phyloP scores from a whole-genome alignment of 1,140 invertebrate species.

The Uloborus diversus region DNA sequence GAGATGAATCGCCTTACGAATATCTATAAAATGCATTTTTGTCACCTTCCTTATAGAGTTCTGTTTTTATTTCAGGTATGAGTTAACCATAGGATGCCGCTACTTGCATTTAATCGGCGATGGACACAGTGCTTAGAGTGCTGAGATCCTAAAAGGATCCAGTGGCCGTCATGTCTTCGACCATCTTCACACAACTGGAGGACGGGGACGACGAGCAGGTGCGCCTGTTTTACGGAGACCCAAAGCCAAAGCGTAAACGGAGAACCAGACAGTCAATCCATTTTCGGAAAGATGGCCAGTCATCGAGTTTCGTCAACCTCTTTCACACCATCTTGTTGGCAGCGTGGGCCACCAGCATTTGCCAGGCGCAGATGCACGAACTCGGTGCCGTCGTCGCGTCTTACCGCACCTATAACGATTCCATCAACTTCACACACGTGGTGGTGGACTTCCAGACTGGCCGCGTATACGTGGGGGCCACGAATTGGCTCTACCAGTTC shows the following conservation, averaged over 20 bases:
- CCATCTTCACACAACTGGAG: constrained; percentile 1
- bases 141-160: constrained; percentile 39
- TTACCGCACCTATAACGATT: constrained; percentile 64
- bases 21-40: too few species aligned
- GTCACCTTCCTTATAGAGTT: neutral
- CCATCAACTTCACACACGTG: constrained; percentile 70
- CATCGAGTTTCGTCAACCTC: constrained; percentile 1
- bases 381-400: constrained; percentile 57
- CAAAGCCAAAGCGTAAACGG: neutral
- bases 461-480: constrained; percentile 80
- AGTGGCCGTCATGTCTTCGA: constrained; percentile 8
- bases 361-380: constrained; percentile 31
- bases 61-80: constrained; percentile 19
- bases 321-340: constrained; percentile 14
- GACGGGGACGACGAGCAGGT: constrained; percentile 15
- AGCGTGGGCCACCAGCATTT: constrained; percentile 25
- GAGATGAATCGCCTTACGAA: too few species aligned
- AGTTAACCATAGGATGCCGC: neutral
- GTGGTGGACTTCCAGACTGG: constrained; percentile 72
- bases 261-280: constrained; percentile 5
- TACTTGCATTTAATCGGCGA: neutral
- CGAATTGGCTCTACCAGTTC: constrained; percentile 85
- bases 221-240: neutral
- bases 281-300: neutral
- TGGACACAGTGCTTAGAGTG: neutral